These are phyloP conservation scores for Automeris io DNA, from an alignment of 2,888 invertebrate species.

Conservation along the genomic window DNA sequence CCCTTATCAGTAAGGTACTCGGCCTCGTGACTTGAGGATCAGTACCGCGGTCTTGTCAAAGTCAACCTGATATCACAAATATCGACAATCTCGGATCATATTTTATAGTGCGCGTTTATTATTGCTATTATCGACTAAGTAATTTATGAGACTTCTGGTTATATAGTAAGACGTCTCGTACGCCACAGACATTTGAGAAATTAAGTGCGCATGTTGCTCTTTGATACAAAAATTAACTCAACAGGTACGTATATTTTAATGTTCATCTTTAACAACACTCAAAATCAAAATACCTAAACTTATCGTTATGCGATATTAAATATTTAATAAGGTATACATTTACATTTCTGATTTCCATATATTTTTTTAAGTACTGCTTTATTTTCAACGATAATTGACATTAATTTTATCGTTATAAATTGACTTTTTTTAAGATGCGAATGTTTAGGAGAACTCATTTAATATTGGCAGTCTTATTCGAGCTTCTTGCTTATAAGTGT, in stretches of 20 bases:
- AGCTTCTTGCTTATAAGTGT: too few species aligned
- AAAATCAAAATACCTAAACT: too few species aligned
- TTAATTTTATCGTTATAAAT: too few species aligned
- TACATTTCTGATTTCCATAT: too few species aligned
- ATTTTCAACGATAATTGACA: too few species aligned
- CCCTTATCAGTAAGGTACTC: constrained; percentile 48
- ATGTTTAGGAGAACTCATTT: too few species aligned
- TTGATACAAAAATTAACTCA: neutral
- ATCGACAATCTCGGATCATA: constrained; percentile 34
- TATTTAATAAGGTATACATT: too few species aligned
- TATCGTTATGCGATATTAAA: too few species aligned
- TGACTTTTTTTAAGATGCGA: too few species aligned
- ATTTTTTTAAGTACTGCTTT: too few species aligned
- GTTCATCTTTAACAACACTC: too few species aligned
- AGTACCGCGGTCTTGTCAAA: constrained; percentile 23
- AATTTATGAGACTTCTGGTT: constrained; percentile 26
- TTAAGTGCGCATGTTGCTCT: constrained; percentile 21
- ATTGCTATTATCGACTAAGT: constrained; percentile 26
- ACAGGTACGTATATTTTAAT: constrained; percentile 5
- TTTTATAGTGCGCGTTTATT: constrained; percentile 33
- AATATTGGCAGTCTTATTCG: too few species aligned
- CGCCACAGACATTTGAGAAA: constrained; percentile 18
- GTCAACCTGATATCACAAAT: constrained; percentile 32
- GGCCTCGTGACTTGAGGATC: constrained; percentile 45
- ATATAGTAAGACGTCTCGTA: constrained; percentile 22